A percentile compares a stretch with the other conserved stretches of the same genome.
These are phyloP conservation scores for Rhinopomastus cyanomelas DNA, from an alignment of 2,113 vertebrate genomes.

Conservation along the genomic window DNA sequence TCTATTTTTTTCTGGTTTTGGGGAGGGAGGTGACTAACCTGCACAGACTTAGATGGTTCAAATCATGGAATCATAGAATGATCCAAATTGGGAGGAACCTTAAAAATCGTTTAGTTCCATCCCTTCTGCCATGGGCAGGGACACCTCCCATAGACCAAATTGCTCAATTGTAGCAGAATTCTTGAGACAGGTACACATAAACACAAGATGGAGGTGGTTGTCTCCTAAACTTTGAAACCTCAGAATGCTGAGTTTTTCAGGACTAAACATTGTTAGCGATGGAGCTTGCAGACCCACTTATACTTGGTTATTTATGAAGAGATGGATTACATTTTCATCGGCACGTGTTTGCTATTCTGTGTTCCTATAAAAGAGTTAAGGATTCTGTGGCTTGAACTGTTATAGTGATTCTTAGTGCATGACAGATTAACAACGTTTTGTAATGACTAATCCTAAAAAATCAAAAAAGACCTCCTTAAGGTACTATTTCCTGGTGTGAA, in stretches of 20 bases:
- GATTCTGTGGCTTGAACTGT: neutral
- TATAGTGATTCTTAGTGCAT: constrained; percentile 26
- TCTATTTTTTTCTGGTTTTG: neutral
- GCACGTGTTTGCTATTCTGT: neutral
- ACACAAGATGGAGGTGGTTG: neutral
- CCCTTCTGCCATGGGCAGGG: too few species aligned
- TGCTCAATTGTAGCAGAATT: neutral
- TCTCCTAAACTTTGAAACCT: neutral
- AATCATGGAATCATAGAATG: too few species aligned
- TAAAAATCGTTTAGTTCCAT: too few species aligned
- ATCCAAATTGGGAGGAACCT: too few species aligned
- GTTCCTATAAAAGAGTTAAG: neutral
- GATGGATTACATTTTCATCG: neutral
- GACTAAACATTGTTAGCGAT: neutral
- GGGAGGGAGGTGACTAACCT: neutral
- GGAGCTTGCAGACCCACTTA: neutral
- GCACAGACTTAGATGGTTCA: neutral
- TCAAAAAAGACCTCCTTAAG: neutral
- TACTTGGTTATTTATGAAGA: neutral
- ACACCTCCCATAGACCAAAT: too few species aligned
- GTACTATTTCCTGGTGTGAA: constrained; percentile 35
- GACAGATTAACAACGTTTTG: constrained; percentile 41
- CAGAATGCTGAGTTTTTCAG: neutral
- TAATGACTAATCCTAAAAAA: constrained; percentile 52
- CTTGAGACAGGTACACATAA: neutral